phyloP scores from a whole-genome alignment of 2,888 invertebrate genomes.

The Epinotia brunnichana region DNA sequence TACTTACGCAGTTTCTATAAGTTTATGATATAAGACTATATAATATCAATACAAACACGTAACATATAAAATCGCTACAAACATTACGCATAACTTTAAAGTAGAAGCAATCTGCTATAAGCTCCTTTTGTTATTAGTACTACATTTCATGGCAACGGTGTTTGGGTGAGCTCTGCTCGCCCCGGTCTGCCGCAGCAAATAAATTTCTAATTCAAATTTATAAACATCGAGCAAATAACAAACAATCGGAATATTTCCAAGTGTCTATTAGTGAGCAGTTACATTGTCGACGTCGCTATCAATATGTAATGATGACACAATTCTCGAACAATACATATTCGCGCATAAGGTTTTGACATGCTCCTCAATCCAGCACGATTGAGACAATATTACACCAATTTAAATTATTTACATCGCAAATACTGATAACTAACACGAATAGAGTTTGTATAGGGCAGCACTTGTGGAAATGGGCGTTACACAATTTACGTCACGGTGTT shows the following conservation, averaged over 20 bases:
- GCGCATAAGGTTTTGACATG: slow-evolving; percentile 2
- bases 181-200: slow-evolving; percentile 10
- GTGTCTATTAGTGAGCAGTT: slow-evolving; percentile 11
- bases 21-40: slow-evolving; percentile 45
- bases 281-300: slow-evolving; percentile 1
- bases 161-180: slow-evolving; percentile 48
- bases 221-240: slow-evolving; percentile 6
- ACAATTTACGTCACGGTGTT: slow-evolving; percentile 18
- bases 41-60: slow-evolving; percentile 48
- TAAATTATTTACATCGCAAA: slow-evolving; percentile 36
- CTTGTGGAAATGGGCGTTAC: slow-evolving; percentile 41
- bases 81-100: slow-evolving; percentile 48
- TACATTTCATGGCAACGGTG: slow-evolving; percentile 54
- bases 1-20: slow-evolving; percentile 41
- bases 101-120: slow-evolving; percentile 54
- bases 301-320: neutral
- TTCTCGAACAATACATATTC: neutral
- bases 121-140: slow-evolving; percentile 60
- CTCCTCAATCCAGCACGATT: slow-evolving; percentile 1
- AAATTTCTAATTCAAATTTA: neutral
- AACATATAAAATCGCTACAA: slow-evolving; percentile 62
- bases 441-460: slow-evolving; percentile 42
- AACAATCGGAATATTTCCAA: slow-evolving; percentile 18
- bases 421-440: slow-evolving; percentile 28
- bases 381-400: slow-evolving; percentile 35